These are phyloP conservation scores for Cylloceria caligata DNA, from an alignment of 2,888 invertebrate genomes.

Conservation along the genomic window DNA sequence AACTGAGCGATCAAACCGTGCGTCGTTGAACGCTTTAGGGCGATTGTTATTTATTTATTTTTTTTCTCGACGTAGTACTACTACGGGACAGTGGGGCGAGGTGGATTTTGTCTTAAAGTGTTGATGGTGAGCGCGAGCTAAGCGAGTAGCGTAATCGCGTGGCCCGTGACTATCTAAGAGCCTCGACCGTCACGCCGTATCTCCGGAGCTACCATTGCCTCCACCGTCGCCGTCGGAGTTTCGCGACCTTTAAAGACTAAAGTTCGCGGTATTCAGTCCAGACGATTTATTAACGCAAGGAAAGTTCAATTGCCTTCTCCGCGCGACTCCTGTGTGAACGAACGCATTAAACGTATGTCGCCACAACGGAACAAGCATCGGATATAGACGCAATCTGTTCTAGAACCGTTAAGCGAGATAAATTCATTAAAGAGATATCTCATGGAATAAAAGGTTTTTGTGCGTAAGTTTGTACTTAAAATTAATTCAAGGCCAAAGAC, in stretches of 20 bases:
- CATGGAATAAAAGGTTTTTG: background rate
- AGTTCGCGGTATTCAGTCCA: conserved; percentile 82
- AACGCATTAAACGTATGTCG: conserved; percentile 51
- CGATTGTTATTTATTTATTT: conserved; percentile 29
- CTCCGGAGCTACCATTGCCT: conserved; percentile 49
- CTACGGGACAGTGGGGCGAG: conserved; percentile 27
- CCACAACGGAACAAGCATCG: conserved; percentile 41
- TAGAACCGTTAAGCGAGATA: background rate
- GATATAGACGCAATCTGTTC: background rate
- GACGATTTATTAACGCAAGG: conserved; percentile 78
- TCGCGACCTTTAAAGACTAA: conserved; percentile 83
- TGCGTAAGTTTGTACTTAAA: too few species aligned
- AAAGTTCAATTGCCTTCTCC: conserved; percentile 79
- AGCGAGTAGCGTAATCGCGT: conserved; percentile 42
- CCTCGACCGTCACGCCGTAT: conserved; percentile 36
- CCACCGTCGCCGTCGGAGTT: conserved; percentile 72
- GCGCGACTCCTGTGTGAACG: conserved; percentile 49
- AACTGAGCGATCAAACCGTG: conserved; percentile 43
- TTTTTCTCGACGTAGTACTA: conserved; percentile 47
- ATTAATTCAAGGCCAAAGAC: too few species aligned
- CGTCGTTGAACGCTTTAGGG: conserved; percentile 55
- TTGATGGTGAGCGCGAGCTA: conserved; percentile 24
- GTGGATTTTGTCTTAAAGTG: conserved; percentile 28
- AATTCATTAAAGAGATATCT: background rate
- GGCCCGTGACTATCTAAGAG: conserved; percentile 59